These are phyloP conservation scores for Percopsis omiscomaycus DNA, from an alignment of 2,797 vertebrate species.

Conservation along the genomic window DNA sequence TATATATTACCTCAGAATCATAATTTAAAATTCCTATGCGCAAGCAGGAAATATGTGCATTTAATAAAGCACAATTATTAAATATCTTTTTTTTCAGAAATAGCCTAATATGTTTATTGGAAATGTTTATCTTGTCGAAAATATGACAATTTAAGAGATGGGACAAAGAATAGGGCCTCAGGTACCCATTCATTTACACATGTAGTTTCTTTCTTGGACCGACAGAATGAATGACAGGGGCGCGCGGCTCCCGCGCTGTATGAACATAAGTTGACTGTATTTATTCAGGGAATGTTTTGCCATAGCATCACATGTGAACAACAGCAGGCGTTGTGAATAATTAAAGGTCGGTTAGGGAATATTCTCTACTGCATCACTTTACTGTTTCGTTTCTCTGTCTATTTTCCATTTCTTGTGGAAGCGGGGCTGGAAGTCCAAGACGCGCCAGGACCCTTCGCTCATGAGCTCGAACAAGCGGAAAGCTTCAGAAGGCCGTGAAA, in stretches of 20 bases:
- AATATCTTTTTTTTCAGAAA: not conserved
- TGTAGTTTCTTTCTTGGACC: not conserved
- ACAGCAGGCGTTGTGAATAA: conserved; percentile 55
- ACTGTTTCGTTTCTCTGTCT: conserved; percentile 16
- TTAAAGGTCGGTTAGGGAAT: conserved; percentile 46
- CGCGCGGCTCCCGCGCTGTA: not conserved
- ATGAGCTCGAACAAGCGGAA: conserved; percentile 44
- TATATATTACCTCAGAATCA: too few relatives aligned
- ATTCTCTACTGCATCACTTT: conserved; percentile 33
- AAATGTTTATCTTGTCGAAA: not conserved
- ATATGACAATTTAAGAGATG: not conserved
- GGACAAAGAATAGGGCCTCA: not conserved
- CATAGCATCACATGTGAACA: conserved; percentile 21
- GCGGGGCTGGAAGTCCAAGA: conserved; percentile 29
- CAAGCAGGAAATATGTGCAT: too few relatives aligned
- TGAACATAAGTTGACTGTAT: conserved; percentile 4
- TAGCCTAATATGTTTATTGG: not conserved
- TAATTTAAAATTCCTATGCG: too few relatives aligned
- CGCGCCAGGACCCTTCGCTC: conserved; percentile 21
- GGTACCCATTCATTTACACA: not conserved
- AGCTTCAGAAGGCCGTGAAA: conserved; percentile 28
- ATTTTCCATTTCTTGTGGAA: conserved; percentile 56
- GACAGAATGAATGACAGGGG: too few relatives aligned
- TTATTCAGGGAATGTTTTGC: conserved; percentile 38
- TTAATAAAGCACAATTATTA: too few relatives aligned